Evolutionary conservation across 2,888 invertebrate species (phyloP), one percentile per base, ranked within the genome.

Genomic region (Apoderus coryli): DNA sequence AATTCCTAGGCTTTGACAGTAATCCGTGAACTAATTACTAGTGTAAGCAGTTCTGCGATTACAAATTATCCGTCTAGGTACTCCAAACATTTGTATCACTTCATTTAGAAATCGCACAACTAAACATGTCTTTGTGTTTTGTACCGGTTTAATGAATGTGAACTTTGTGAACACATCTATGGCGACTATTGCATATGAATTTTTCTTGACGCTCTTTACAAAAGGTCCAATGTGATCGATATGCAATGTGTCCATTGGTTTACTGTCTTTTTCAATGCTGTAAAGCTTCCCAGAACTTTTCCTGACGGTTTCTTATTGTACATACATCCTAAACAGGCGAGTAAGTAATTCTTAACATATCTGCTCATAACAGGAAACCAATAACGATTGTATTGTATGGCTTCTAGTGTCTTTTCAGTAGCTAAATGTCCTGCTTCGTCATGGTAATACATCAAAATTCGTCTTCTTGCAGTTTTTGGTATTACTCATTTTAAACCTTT

Each of bases 401-500:
- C 12, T 22, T 40, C 37, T 6, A 44, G 9, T 1, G 45, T 46
- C 29, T 45, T 45, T 10, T 44, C 44, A 1, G 36, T 27, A 4
- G 35, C 33, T 12, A 46, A 41, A 38, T 53, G 51, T 2, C 52
- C 51, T 1, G 44, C 15, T 11, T 45, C 47, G 27, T 53, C 51
- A 27, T 31, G 34, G 26, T 31, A 31, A 27, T 31, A 34, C 10
- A 27, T 5, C 2, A 31, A 14, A 5, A 41, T 36, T 28, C 35
- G 22, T 16, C 36, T 25, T 25, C 40, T n/a, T 2, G 34, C 31
- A 3, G 30, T 27, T 22, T 39, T 30, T 10, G 40, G 39, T 11
- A 40, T 32, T 2, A 36, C 33, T 37, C 39, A 40, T 29, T 23
- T 32, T 10, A n/a, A 2, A 14, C 43, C 38, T 6, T 14, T 15